Evolutionary conservation across 2,888 invertebrate genomes (phyloP), one percentile per base, ranked within the genome.

Genomic region (Tolmerus cingulatus): DNA sequence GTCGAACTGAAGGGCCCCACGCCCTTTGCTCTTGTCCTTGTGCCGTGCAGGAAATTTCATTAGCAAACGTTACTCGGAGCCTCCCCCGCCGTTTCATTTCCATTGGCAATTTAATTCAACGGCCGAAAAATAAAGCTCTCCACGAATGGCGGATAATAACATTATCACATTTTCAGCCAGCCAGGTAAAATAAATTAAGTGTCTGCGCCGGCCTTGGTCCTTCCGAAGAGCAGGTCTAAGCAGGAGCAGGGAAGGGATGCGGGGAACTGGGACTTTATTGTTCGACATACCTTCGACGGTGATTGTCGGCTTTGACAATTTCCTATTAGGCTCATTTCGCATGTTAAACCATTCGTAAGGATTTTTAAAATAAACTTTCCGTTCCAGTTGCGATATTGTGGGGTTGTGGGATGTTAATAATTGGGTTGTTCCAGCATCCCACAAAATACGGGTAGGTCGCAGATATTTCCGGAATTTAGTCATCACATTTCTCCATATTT

Each of bases 101-200:
- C 66, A 84, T 66, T 84, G 74, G 14, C 66, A 84, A 84, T 84
- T 84, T 84, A 84, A 84, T 84, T 84, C 74, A 74, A 66, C 66
- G 74, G n/a, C 66, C 74, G 40, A 84, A 57, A 84, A 66, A 57
- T 37, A 74, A 74, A 84, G 74, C 66, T 40, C 40, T 57, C 37
- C 74, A 27, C 74, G 81, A 55, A 81, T 81, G 30, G 40, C 4
- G 46, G 79, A 79, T 79, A 79, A 79, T 16, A 81, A 51, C 51
- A 55, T 81, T 51, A 81, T 55, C 51, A 81, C 46, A 81, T 81
- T 81, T 81, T 30, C 51, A 55, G 76, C 16, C 27, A 81, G 81
- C 55, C 81, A 81, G 55, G 81, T 81, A 43, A 78, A 66, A 78
- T n/a, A 40, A 43, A 78, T 78, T 78, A 78, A 46, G 78, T 46